Evolutionary conservation across 1,140 invertebrate genomes (phyloP), one percentile per base, ranked within the genome.

Genomic region (Harlomillsia oculata): DNA sequence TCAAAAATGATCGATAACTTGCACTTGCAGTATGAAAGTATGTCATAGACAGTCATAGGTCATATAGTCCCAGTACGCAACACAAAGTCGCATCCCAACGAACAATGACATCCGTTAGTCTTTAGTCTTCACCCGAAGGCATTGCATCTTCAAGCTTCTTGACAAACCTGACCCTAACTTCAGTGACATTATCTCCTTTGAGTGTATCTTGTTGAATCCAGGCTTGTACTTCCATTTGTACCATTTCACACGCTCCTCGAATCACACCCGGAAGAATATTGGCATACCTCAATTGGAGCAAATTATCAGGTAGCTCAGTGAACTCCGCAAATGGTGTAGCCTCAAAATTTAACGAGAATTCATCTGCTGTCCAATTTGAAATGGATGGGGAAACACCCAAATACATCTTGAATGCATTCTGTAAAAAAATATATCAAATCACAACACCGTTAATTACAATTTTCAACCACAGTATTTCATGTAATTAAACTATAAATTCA

Each of bases 261-360:
- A 97, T 82, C 21, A 90, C 88, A 16, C 97, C 97, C 65, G 89
- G 88, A 30, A 99, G 77, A 43, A 99, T 79, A 70, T 94, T 94
- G 61, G 90, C 96, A 71, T 98, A 99, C 68, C 92, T 90, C 1
- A 99, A 76, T 66, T 81, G 80, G 34, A 77, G 73, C 68, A 82
- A 85, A 43, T 88, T 76, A 69, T 95, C 92, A 5, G 96, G 96
- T 63, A 99, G 77, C 74, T 99, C 96, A 4, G 97, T 94, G 79
- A 97, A 97, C 72, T 99, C 96, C n/a, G 88, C 92, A 14, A 99
- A 71, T 0, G 96, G 95, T 76, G 97, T 99, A 29, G 83, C 79
- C 61, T 99, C 95, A 70, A 98, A 84, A 1, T 91, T 81, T 3
- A 99, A 75, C 0, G 94, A 97, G 76, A 98, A 99, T 75, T 99